These are phyloP conservation scores for Silurus meridionalis DNA, from an alignment of 2,113 vertebrate species.

Conservation along the genomic window DNA sequence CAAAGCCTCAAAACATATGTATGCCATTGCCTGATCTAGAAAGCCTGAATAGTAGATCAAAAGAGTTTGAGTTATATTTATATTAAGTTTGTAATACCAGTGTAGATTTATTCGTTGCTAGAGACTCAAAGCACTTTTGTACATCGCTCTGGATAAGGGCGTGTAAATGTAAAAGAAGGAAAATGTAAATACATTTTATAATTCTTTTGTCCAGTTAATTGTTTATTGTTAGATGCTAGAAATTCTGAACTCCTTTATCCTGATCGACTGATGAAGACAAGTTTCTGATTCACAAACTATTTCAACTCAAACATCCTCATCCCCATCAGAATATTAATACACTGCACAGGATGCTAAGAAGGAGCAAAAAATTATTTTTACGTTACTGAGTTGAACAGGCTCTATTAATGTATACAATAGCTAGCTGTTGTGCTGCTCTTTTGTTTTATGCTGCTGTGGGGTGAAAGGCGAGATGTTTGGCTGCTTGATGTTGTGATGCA, in stretches of 20 bases:
- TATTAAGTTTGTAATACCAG: no score
- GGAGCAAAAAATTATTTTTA: slow-evolving; percentile 66
- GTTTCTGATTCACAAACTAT: background rate
- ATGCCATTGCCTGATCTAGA: background rate
- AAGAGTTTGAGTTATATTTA: no score
- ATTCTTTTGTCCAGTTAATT: background rate
- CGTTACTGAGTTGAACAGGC: slow-evolving; percentile 55
- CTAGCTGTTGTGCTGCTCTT: slow-evolving; percentile 57
- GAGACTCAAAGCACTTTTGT: no score
- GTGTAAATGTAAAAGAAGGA: background rate
- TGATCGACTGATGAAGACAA: background rate
- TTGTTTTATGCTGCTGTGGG: slow-evolving; percentile 69
- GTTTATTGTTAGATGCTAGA: background rate
- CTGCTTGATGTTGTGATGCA: slow-evolving; percentile 67
- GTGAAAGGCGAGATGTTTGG: slow-evolving; percentile 67
- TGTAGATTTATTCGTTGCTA: no score
- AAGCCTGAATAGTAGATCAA: background rate
- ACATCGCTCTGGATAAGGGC: no score
- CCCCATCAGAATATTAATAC: background rate
- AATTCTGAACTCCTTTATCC: background rate
- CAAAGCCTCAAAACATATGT: background rate
- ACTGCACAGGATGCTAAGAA: background rate
- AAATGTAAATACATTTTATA: background rate
- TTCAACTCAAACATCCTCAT: background rate
- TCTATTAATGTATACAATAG: slow-evolving; percentile 67